These are phyloP conservation scores for Tolypeutes matacus DNA, from an alignment of 2,797 vertebrate species.

Conservation along the genomic window DNA sequence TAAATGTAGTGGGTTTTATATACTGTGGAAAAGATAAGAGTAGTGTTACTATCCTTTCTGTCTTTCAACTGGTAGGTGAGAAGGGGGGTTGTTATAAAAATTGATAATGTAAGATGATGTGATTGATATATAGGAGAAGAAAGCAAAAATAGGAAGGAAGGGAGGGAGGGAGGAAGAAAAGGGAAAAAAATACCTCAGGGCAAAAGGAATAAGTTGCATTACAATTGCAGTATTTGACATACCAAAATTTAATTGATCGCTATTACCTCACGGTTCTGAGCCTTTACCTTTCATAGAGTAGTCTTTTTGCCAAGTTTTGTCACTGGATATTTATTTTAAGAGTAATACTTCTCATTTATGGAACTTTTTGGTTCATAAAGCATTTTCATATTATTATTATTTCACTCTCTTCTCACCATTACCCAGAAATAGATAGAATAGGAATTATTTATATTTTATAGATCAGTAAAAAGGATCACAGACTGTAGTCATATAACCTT, in stretches of 20 bases:
- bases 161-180: neutral
- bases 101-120: neutral
- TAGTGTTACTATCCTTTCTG: neutral
- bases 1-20: neutral
- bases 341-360: neutral
- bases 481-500: neutral
- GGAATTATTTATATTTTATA: neutral
- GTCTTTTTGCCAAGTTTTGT: neutral
- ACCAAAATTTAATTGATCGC: neutral
- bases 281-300: neutral
- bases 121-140: neutral
- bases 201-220: neutral
- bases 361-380: constrained; percentile 20
- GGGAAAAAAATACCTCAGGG: too few relatives aligned
- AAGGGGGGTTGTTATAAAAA: neutral
- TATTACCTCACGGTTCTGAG: neutral
- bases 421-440: neutral
- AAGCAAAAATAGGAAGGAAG: neutral
- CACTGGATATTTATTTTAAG: neutral
- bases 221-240: accelerated
- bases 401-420: constrained; percentile 42
- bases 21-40: neutral
- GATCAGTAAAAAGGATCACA: neutral
- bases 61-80: neutral
- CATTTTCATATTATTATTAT: neutral